Percentiles rank a stretch among this genome's conserved stretches.
Evolutionary conservation across 2,888 invertebrate species (phyloP).

Genomic region (Dascillus cervinus): DNA sequence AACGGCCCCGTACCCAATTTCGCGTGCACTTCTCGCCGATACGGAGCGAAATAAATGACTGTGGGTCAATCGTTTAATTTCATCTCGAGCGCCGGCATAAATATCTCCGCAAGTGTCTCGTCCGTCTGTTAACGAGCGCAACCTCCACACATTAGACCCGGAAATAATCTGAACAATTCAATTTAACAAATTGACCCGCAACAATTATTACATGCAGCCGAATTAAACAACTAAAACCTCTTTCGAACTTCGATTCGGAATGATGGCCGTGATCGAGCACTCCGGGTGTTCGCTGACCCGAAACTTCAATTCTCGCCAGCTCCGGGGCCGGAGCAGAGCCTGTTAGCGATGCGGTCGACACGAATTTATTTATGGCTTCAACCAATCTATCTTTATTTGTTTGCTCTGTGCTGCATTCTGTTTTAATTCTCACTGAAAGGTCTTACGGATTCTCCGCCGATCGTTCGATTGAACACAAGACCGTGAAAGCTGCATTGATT

Average conservation of each 20-base stretch:
- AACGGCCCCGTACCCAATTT: no score
- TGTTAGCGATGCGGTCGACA: constrained; percentile 24
- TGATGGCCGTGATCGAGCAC: constrained; percentile 15
- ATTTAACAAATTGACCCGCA: no score
- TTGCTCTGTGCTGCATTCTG: constrained; percentile 16
- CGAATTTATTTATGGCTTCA: constrained; percentile 22
- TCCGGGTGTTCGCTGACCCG: constrained; percentile 22
- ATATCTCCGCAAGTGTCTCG: no score
- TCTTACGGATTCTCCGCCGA: not conserved
- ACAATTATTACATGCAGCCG: no score
- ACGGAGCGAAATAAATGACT: no score
- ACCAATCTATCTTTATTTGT: constrained; percentile 23
- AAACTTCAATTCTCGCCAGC: constrained; percentile 22
- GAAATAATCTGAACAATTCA: no score
- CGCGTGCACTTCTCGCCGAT: no score
- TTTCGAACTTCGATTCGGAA: constrained; percentile 16
- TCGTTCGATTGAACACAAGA: not conserved
- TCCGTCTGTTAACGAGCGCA: no score
- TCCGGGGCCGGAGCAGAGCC: constrained; percentile 15
- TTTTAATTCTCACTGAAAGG: constrained; percentile 14
- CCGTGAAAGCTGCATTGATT: no score
- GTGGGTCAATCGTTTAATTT: no score
- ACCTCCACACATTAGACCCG: no score
- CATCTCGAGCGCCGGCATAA: no score
- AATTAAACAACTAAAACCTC: constrained; percentile 17